Evolutionary conservation across 2,113 vertebrate species (phyloP), one percentile per base, ranked within the genome.

Genomic region (Daboia siamensis): DNA sequence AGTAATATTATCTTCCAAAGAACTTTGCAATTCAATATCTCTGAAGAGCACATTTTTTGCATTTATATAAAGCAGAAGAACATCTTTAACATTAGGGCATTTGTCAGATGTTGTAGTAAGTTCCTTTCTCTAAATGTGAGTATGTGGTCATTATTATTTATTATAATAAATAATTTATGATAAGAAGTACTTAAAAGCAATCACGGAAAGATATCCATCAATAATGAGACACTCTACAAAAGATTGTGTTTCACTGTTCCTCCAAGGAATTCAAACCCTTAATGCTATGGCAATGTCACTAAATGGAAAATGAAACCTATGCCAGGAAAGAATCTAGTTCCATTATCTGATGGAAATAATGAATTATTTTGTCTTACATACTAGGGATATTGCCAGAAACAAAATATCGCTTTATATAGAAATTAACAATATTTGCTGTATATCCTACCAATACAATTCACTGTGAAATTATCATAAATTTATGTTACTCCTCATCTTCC

Each of bases 81-180:
- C 64, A 84, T 48, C 88, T 20, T 93, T 52, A 93, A 88, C 89
- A 92, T 87, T 93, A 84, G 93, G 88, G 57, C 84, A 10, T 52
- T 85, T 23, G 56, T 20, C 91, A 94, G 91, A 92, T 87, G 90
- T 91, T 92, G 93, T 95, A 95, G 48, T 23, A 94, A 89, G 44
- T 91, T 44, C 1, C 0, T 26, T 84, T 91, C 92, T 87, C 91
- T 95, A 91, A 93, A 91, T 92, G 52, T 64, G 90, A 95, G 92
- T 86, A 1, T 20, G 0, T 13, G 26, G 55, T 64, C 39, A 13
- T 86, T 59, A 46, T 51, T 92, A 57, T 85, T 21, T 85, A 56
- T 69, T 29, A 69, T 69, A 69, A 69, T 69, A 69, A 69, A 69
- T 69, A 33, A 69, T 69, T 69, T 69, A 92, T 51, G 39, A 85